Evolutionary conservation across 1,140 invertebrate genomes (phyloP).

Genomic region (Capitella teleta): DNA sequence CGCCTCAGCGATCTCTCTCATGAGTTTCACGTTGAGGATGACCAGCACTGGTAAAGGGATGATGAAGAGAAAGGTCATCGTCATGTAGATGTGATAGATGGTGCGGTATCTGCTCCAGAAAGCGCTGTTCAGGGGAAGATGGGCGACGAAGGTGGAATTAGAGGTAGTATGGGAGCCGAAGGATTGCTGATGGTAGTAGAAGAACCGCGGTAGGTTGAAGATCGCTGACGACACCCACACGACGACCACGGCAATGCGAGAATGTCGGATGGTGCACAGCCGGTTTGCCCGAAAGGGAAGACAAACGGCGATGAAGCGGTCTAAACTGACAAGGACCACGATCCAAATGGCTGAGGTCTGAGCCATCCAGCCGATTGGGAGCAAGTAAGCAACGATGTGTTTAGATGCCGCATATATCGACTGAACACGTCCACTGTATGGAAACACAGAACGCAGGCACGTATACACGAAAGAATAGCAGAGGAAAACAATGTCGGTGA

Average conservation of each 20-base stretch:
- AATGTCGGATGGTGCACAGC: neutral
- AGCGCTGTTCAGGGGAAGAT: neutral
- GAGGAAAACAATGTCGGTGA: too few species aligned
- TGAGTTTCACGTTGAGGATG: neutral
- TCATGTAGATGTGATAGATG: neutral
- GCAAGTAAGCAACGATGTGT: neutral
- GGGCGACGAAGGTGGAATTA: neutral
- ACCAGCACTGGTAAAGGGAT: neutral
- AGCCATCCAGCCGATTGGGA: neutral
- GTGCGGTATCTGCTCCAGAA: neutral
- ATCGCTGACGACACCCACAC: neutral
- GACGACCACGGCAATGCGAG: neutral
- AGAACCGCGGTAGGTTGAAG: slow-evolving; percentile 6
- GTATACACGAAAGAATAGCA: too few species aligned
- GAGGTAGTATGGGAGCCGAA: neutral
- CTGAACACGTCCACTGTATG: too few species aligned
- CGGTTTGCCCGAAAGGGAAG: neutral
- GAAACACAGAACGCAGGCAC: too few species aligned
- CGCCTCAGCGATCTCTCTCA: neutral
- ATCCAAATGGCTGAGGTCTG: slow-evolving; percentile 1
- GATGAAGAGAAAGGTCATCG: neutral
- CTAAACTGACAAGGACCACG: neutral
- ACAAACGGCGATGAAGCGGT: slow-evolving; percentile 1
- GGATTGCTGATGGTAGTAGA: neutral
- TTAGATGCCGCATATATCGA: too few species aligned